phyloP scores from a whole-genome alignment of 2,113 vertebrate genomes.

The Perccottus glenii region DNA sequence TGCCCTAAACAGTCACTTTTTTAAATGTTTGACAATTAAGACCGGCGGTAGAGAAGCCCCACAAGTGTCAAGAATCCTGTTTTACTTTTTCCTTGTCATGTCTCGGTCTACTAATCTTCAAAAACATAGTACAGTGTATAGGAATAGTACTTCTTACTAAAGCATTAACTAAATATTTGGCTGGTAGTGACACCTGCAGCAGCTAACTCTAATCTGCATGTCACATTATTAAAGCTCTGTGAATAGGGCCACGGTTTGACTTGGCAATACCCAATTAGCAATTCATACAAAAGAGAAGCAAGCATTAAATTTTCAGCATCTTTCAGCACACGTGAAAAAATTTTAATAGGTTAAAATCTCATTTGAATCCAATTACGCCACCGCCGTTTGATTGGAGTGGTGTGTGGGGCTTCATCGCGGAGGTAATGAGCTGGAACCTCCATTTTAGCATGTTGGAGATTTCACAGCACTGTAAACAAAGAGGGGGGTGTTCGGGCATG shows the following conservation, averaged over 20 bases:
- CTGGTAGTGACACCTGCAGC: neutral
- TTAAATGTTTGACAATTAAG: too few relatives aligned
- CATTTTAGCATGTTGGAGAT: slow-evolving; percentile 45
- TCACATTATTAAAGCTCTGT: slow-evolving; percentile 32
- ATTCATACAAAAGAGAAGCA: slow-evolving; percentile 38
- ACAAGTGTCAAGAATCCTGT: too few relatives aligned
- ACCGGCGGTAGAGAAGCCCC: too few relatives aligned
- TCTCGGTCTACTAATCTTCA: slow-evolving; percentile 10
- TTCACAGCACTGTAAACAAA: slow-evolving; percentile 51
- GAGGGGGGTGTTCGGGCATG: slow-evolving; percentile 8
- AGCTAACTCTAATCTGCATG: slow-evolving; percentile 43
- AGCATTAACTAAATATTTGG: neutral
- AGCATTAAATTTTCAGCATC: slow-evolving; percentile 51
- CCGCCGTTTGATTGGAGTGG: slow-evolving; percentile 48
- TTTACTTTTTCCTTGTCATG: neutral
- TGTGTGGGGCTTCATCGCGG: slow-evolving; percentile 29
- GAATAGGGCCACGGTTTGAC: slow-evolving; percentile 33
- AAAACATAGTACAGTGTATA: neutral
- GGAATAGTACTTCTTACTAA: too few relatives aligned
- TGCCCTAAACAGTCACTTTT: too few relatives aligned
- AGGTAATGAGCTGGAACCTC: slow-evolving; percentile 63
- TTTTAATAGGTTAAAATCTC: slow-evolving; percentile 65
- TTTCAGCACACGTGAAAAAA: slow-evolving; percentile 47
- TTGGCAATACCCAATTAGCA: slow-evolving; percentile 50
- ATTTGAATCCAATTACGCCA: slow-evolving; percentile 72